Conservation (phyloP, 37 sponge, comb jelly and placozoan genomes). For the Haliclona indistincta region DNA sequence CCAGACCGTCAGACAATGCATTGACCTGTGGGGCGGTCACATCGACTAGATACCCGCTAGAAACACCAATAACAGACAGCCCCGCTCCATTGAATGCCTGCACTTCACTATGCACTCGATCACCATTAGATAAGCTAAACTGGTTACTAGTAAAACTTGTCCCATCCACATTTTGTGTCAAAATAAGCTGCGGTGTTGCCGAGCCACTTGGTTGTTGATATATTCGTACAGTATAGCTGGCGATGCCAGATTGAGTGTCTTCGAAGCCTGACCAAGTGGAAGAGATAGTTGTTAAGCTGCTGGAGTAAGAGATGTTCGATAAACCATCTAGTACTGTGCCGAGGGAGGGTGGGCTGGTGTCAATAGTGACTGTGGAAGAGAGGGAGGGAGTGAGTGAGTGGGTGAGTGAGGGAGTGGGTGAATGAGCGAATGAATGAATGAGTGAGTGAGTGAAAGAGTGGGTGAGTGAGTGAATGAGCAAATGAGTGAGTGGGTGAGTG, state of each 20-base stretch:
- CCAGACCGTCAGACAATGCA: slow-evolving; percentile 35
- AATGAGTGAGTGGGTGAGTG: neutral
- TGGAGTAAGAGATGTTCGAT: slow-evolving; percentile 36
- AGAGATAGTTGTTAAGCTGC: slow-evolving; percentile 29
- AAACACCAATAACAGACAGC: slow-evolving; percentile 3
- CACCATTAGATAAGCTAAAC: slow-evolving; percentile 60
- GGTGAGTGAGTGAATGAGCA: slow-evolving; percentile 55
- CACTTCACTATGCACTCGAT: slow-evolving; percentile 31
- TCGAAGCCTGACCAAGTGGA: slow-evolving; percentile 63
- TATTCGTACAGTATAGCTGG: slow-evolving; percentile 47
- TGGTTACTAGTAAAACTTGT: slow-evolving; percentile 9
- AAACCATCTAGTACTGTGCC: slow-evolving; percentile 63
- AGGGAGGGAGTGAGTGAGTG: neutral
- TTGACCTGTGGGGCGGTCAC: slow-evolving; percentile 58
- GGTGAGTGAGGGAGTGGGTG: neutral
- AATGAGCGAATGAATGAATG: neutral
- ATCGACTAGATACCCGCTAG: slow-evolving; percentile 58
- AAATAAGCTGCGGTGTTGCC: neutral
- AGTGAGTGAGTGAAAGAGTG: slow-evolving; percentile 13
- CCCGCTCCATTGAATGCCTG: slow-evolving; percentile 62
- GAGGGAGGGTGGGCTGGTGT: slow-evolving; percentile 53
- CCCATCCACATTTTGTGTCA: slow-evolving; percentile 14
- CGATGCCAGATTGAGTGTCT: slow-evolving; percentile 75
- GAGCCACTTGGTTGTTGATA: neutral
- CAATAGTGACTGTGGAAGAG: slow-evolving; percentile 54